A percentile compares a stretch with the other conserved stretches of the same genome.
Conservation (phyloP, 2,888 invertebrate species). For the Metellina segmentata region DNA sequence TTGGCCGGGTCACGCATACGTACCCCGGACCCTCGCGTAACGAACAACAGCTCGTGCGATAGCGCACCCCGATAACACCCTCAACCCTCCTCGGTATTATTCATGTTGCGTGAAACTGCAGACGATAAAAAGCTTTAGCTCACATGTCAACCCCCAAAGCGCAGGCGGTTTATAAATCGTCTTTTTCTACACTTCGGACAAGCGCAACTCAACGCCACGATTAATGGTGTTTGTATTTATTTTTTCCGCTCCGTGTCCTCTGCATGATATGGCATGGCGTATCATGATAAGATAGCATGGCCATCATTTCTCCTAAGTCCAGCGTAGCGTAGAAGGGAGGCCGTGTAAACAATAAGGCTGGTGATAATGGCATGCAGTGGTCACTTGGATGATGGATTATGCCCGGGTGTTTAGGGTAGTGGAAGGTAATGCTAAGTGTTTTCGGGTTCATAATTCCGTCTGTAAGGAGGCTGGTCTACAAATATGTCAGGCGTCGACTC, state of each 20-base stretch:
- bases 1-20: constrained; percentile 21
- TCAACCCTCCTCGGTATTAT: constrained; percentile 26
- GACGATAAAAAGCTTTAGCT: constrained; percentile 60
- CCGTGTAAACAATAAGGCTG: constrained; percentile 22
- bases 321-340: constrained; percentile 23
- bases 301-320: background rate
- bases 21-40: constrained; percentile 11
- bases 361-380: constrained; percentile 22
- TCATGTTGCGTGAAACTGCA: constrained; percentile 60
- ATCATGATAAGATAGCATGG: constrained; percentile 7
- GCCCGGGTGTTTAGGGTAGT: background rate
- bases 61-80: constrained; percentile 17
- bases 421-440: background rate
- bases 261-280: background rate
- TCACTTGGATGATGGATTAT: constrained; percentile 47
- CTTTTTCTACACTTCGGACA: constrained; percentile 48
- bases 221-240: constrained; percentile 50
- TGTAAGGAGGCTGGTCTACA: background rate
- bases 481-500: background rate
- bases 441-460: background rate
- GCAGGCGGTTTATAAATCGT: constrained; percentile 57
- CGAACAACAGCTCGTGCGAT: constrained; percentile 16
- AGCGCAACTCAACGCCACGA: constrained; percentile 42
- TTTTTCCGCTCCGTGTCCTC: background rate
- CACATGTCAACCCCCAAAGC: constrained; percentile 59